Base-by-base conservation (phyloP, 2,888 invertebrate species). In the Tetanocera ferruginea region DNA sequence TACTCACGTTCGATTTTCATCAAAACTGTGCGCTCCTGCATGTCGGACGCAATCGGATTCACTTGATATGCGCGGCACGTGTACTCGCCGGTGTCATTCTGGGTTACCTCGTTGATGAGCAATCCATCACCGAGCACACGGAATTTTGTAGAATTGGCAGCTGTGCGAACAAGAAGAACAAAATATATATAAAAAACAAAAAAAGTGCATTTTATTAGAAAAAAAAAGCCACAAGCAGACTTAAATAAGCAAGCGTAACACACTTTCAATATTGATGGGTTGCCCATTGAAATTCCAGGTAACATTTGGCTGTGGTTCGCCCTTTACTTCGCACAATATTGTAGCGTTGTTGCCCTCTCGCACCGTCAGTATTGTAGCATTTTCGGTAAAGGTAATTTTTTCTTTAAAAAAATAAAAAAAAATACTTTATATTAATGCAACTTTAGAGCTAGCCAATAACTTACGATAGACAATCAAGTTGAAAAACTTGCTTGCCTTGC, bases 1-100 rank as follows among this genome's bases (percentile, higher is more conserved):
- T 74, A 92, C 92, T 92, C 90, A 93, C 93, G 92, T 90, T 91
- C 90, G 83, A 93, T 91, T 87, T 91, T 91, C 83, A 93, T 90
- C 84, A 90, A 90, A 85, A 93, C 92, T 82, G 90, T 90, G 83
- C 91, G 90, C 83, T 91, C 91, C 83, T 90, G 89, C 81, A 92
- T 90, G 83, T 91, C 91, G 81, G 91, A 91, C 79, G 90, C 91
- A 82, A 89, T 90, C 77, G 89, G 87, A 79, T 90, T 90, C 78
- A 90, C 88, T 87, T 92, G 92, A 83, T 90, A 90, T 71, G 92
- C 93, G 83, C 91, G 90, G 87, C 93, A 93, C 82, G 91, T 90
- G 88, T 92, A 93, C 82, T 91, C 91, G 82, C 92, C 92, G 81
- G 91, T 91, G 86, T 93, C 92, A 78, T 90, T 90, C 81, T 91